Conservation (phyloP, 2,113 vertebrate genomes). For the Recurvirostra avosetta region DNA sequence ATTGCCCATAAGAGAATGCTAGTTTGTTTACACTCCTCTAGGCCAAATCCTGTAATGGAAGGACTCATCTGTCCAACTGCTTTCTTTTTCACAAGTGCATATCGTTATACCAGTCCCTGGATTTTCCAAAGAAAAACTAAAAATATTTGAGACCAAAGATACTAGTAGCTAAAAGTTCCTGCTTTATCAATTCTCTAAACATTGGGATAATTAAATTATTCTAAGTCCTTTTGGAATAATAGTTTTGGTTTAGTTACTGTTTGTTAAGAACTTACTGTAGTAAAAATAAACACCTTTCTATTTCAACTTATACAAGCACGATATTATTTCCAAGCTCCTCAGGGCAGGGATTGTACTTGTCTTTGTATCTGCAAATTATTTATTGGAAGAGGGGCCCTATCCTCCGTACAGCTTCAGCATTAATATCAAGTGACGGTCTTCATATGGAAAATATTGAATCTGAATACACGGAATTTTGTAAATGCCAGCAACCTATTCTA, state of each 20-base stretch:
- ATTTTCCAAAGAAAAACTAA: neutral
- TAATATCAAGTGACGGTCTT: constrained; percentile 32
- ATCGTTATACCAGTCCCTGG: neutral
- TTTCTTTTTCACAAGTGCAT: neutral
- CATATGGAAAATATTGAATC: constrained; percentile 30
- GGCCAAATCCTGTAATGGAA: neutral
- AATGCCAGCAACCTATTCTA: neutral
- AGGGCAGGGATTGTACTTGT: constrained; percentile 36
- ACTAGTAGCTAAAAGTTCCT: constrained; percentile 3
- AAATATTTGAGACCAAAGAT: neutral
- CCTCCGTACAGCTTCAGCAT: neutral
- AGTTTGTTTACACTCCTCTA: neutral
- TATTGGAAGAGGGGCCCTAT: constrained; percentile 17
- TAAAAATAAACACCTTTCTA: constrained; percentile 54
- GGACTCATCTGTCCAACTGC: neutral
- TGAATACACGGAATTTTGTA: neutral
- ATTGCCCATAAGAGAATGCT: constrained; percentile 7
- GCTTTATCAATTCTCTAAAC: constrained; percentile 24
- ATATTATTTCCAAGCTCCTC: constrained; percentile 50
- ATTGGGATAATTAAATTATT: constrained; percentile 28
- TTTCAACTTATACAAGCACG: constrained; percentile 27
- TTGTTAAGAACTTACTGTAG: constrained; percentile 22
- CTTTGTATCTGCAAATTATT: constrained; percentile 39
- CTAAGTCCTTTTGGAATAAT: constrained; percentile 48
- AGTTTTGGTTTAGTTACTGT: constrained; percentile 30